Evolutionary conservation across 1,140 invertebrate species (phyloP).

Genomic region (Bombyx mandarina): DNA sequence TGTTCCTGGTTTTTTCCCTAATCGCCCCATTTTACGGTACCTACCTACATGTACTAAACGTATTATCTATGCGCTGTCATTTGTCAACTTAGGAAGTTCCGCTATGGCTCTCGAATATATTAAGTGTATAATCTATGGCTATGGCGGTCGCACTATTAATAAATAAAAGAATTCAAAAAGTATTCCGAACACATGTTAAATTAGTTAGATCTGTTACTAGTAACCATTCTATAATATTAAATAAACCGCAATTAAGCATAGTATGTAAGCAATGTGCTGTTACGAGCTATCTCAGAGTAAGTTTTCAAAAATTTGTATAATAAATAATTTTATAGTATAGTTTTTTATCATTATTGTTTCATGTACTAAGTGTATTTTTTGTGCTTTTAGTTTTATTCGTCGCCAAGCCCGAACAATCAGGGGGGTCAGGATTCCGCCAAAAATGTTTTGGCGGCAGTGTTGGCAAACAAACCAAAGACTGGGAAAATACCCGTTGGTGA

Average conservation of each 20-base stretch:
- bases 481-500: constrained; percentile 67
- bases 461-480: constrained; percentile 65
- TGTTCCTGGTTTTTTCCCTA: no score
- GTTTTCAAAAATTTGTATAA: constrained; percentile 10
- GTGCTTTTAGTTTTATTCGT: constrained; percentile 41
- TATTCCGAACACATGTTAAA: constrained; percentile 49
- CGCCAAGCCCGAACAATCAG: constrained; percentile 29
- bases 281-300: constrained; percentile 47
- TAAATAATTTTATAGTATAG: constrained; percentile 1
- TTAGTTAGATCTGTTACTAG: constrained; percentile 30
- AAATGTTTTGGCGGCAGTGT: constrained; percentile 65
- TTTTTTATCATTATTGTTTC: constrained; percentile 5
- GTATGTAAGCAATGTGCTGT: constrained; percentile 48
- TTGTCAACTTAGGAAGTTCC: constrained; percentile 18
- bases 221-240: constrained; percentile 34
- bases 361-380: constrained; percentile 1
- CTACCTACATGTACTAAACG: no score
- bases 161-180: constrained; percentile 50
- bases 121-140: no score
- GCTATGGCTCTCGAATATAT: no score
- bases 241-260: constrained; percentile 42
- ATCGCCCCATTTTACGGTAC: no score
- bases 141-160: constrained; percentile 56
- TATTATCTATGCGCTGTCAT: constrained; percentile 1
- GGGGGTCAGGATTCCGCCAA: constrained; percentile 47